Percentiles rank a stretch among this genome's conserved stretches.
phyloP scores from a whole-genome alignment of 35 echinoderm and acorn worm genomes.

The Ptychodera flava region DNA sequence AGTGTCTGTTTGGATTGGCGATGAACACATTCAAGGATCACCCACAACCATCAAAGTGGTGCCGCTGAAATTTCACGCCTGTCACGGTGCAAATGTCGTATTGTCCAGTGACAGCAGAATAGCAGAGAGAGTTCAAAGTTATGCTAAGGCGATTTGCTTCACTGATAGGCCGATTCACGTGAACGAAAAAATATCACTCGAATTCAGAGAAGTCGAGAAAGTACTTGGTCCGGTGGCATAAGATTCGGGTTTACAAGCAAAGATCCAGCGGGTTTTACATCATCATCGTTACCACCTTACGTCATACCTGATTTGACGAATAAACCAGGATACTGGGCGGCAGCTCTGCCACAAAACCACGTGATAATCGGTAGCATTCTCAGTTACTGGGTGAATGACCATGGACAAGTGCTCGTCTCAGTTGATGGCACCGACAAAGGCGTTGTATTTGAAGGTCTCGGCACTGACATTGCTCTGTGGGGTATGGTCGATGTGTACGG shows the following conservation, averaged over 20 bases:
- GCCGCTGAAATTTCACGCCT: too few relatives aligned
- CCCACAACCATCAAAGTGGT: too few relatives aligned
- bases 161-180: constrained; percentile 11
- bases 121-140: constrained; percentile 32
- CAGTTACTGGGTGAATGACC: too few relatives aligned
- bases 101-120: constrained; percentile 18
- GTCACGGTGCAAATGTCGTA: constrained; percentile 37
- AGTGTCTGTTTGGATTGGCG: too few relatives aligned
- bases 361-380: constrained; percentile 15
- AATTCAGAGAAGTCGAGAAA: constrained; percentile 11
- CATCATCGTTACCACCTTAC: constrained; percentile 43
- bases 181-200: constrained; percentile 37
- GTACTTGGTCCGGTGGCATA: constrained; percentile 43
- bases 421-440: too few relatives aligned
- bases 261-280: constrained; percentile 16
- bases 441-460: too few relatives aligned
- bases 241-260: constrained; percentile 59
- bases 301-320: constrained; percentile 35
- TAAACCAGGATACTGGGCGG: constrained; percentile 26
- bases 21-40: too few relatives aligned
- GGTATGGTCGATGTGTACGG: too few relatives aligned
- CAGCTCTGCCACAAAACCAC: constrained; percentile 4
- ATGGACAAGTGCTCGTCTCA: too few relatives aligned
- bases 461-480: too few relatives aligned
- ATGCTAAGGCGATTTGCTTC: constrained; percentile 44